Base-by-base conservation (phyloP, 2,888 invertebrate genomes). In the Anthoptus insignis region DNA sequence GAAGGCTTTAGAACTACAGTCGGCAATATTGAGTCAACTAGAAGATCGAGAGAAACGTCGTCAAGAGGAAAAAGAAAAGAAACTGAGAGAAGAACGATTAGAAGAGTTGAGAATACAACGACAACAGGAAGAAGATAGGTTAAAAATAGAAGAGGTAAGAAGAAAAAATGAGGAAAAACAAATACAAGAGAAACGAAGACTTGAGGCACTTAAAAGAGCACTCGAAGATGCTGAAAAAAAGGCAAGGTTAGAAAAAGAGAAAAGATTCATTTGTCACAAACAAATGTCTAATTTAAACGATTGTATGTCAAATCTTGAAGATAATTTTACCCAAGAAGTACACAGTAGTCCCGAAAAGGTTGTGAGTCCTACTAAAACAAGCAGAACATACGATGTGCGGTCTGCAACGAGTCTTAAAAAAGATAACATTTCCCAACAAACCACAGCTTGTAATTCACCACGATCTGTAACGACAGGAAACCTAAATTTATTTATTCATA, bases 1-100 rank as follows among this genome's bases (percentile, higher is more conserved):
- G 69, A 96, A 97, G 85, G 98, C 98, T 0, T 85, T 97, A 68
- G 98, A 97, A 82, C 95, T 98, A 73, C 99, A 99, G 86, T 96
- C 96, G 67, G 97, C 97, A 13, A 97, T 98, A 75, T 94, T 97
- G 74, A 95, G 96, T 80, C 98, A 98, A 84, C 92, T 98, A 59
- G 97, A 97, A 81, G 98, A 98, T 80, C 95, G 97, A 49, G 97
- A 98, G 78, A 94, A 95, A 76, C 93, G 94, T 59, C 94, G 97
- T 13, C 95, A 95, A 76, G 96, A 97, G 84, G 98, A 98, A 82
- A 94, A 95, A 70, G 97, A 97, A 79, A 93, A 94, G 59, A 94
- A 95, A 71, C 86, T 96, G 69, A 94, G 94, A 76, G 98, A 98
- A 84, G 98, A 99, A 83, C 93, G 95, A 72, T 94, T 97, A 71